Evolutionary conservation across 1,140 invertebrate species (phyloP), one percentile per base, ranked within the genome.

Genomic region (Temnothorax curvispinosus): DNA sequence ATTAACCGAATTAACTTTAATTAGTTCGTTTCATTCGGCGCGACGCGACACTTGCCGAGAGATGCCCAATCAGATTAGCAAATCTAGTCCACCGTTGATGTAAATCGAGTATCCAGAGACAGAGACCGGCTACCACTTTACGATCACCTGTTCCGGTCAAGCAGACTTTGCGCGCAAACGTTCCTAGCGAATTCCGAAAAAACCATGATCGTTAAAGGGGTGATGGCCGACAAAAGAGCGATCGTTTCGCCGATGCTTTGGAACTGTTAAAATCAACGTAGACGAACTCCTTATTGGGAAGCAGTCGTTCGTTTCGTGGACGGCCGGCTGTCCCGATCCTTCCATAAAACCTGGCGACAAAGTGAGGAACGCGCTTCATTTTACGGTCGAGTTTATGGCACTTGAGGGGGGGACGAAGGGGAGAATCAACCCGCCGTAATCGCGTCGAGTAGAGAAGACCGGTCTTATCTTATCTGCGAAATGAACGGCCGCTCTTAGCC

Each of bases 331-430:
- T 58, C 41, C 62, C 60, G 76, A 58, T 67, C 56, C 80, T 89
- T 88, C 85, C 90, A 91, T 91, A 91, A 91, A 91, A 90, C 32
- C 80, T 82, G 78, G 64, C 74, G 90, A 90, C 90, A 91, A 91
- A 91, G 74, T 91, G 91, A 91, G 75, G 84, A 86, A 91, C 88
- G 90, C 82, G 86, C 41, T 77, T 91, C 80, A 81, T 88, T 91
- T 91, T 91, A 91, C 87, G 82, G 58, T 71, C 87, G 69, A 84
- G 58, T 91, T 91, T 91, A 91, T 91, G 74, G 84, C 81, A 87
- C 58, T 65, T 54, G 80, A 44, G 50, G 21, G 41, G 81, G 21
- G 50, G 81, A 47, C 65, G 41, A 50, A 32, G 65, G 44, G 65
- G 75, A 65, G 85, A 87, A 71, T 90, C 85, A 87, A 88, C 87